Evolutionary conservation across 2,888 invertebrate species (phyloP).

Genomic region (Synergus umbraculus): DNA sequence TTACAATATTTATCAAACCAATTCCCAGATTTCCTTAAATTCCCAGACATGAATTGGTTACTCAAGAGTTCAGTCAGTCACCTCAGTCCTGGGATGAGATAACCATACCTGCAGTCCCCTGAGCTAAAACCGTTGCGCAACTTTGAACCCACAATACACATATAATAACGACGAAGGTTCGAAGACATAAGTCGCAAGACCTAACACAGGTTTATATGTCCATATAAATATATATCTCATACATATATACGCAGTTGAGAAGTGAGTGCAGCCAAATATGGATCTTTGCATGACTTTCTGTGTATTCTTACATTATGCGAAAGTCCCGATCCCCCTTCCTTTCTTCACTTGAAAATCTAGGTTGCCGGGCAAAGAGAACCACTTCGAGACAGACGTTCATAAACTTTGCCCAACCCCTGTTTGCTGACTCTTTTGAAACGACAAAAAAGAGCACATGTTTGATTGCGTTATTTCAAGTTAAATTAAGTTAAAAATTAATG

Average conservation of each 20-base stretch:
- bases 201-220: neutral
- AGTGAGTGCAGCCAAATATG: constrained; percentile 13
- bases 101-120: constrained; percentile 2
- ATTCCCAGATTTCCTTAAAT: no score
- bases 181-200: neutral
- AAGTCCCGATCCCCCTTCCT: constrained; percentile 12
- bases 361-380: constrained; percentile 33
- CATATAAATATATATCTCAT: neutral
- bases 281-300: neutral
- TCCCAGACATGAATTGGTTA: constrained; percentile 16
- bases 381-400: constrained; percentile 10
- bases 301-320: neutral
- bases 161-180: neutral
- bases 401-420: constrained; percentile 25
- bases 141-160: neutral
- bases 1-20: no score
- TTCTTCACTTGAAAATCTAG: constrained; percentile 8
- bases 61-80: constrained; percentile 25
- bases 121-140: neutral
- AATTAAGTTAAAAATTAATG: neutral
- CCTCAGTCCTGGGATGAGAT: constrained; percentile 16
- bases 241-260: neutral
- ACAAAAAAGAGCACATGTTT: neutral
- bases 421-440: constrained; percentile 1
- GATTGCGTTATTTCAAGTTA: neutral